Evolutionary conservation across 37 sponge, comb jelly and placozoan species (phyloP).

Genomic region (Lycopodina hypogea): DNA sequence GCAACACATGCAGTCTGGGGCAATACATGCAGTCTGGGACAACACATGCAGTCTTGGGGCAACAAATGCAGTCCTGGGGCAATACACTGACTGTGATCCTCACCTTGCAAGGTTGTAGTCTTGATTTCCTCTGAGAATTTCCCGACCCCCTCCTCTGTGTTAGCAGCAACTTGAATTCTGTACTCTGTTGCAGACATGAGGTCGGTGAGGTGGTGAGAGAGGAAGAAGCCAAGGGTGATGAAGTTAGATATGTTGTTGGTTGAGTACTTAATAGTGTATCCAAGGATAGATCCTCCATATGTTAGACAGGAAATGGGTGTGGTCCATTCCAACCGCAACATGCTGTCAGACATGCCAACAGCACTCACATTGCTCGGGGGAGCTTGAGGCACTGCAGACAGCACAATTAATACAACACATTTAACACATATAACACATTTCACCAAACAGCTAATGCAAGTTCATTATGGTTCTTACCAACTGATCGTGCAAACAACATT

Average conservation of each 20-base stretch:
- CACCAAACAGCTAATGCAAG: too few species aligned
- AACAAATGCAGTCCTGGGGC: too few species aligned
- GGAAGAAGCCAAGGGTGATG: neutral
- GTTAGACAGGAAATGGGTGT: conserved; percentile 1
- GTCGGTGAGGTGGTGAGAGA: neutral
- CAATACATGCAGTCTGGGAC: too few species aligned
- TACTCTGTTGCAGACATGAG: conserved; percentile 7
- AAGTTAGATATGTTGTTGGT: neutral
- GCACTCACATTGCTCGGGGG: conserved; percentile 5
- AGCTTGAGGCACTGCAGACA: conserved; percentile 27
- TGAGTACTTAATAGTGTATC: conserved; percentile 18
- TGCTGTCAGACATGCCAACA: neutral
- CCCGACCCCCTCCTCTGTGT: conserved; percentile 27
- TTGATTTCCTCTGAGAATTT: neutral
- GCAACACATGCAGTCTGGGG: too few species aligned
- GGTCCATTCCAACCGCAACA: neutral
- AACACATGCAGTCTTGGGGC: too few species aligned
- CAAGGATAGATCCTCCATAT: conserved; percentile 25
- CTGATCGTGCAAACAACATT: too few species aligned
- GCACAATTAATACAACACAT: too few species aligned
- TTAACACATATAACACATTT: too few species aligned
- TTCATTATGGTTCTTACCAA: too few species aligned
- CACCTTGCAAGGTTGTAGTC: neutral
- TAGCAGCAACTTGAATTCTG: conserved; percentile 18
- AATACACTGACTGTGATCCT: too few species aligned